Conservation (phyloP, 2,797 vertebrate species). For the Xenopus petersii region DNA sequence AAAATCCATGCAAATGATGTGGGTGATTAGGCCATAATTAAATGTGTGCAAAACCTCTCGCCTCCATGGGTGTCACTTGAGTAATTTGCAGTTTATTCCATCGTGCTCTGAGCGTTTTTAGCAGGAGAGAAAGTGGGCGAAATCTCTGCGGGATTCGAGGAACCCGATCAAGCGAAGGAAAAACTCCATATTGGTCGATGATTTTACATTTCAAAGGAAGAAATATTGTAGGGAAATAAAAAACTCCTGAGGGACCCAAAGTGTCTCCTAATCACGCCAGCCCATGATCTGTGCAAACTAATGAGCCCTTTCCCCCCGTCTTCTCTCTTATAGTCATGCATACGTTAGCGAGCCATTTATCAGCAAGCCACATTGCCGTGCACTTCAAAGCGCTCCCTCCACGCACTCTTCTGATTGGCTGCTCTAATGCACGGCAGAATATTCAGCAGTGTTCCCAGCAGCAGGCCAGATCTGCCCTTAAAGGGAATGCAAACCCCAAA, state of each 20-base stretch:
- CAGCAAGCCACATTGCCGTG: neutral
- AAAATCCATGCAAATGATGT: too few species aligned
- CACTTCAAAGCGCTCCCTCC: slow-evolving; percentile 14
- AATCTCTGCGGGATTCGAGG: slow-evolving; percentile 4
- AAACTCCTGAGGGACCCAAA: neutral
- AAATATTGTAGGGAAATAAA: neutral
- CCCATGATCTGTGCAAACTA: neutral
- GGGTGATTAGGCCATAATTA: too few species aligned
- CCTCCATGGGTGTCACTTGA: too few species aligned
- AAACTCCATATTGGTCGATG: neutral
- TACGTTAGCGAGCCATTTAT: neutral
- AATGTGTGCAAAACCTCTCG: too few species aligned
- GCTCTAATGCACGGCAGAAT: neutral
- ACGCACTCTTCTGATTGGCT: neutral
- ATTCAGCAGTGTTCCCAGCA: too few species aligned
- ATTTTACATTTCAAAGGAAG: slow-evolving; percentile 29
- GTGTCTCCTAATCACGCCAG: slow-evolving; percentile 5
- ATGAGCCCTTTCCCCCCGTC: slow-evolving; percentile 2
- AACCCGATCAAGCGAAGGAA: neutral
- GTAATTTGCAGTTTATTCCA: too few species aligned
- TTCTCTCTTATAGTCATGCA: neutral
- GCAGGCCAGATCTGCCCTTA: too few species aligned
- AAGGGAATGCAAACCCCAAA: too few species aligned
- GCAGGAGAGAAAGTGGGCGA: too few species aligned
- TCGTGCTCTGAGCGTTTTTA: too few species aligned